Evolutionary conservation across 2,888 invertebrate genomes (phyloP).

Genomic region (Lasioglossum vierecki): DNA sequence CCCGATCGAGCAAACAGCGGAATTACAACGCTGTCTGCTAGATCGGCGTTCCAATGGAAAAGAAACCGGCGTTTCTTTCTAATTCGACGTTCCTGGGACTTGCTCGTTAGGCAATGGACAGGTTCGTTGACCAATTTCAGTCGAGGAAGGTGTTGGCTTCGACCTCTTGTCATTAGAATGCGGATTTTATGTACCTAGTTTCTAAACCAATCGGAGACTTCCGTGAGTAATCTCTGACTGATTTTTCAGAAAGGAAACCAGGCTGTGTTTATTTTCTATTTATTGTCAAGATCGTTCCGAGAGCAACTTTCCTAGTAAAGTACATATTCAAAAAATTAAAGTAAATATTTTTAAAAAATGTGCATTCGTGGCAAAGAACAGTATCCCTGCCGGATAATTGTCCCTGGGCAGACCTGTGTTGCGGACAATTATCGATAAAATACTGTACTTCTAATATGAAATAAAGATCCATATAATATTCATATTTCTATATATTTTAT

Average conservation of each 20-base stretch:
- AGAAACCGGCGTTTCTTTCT: slow-evolving; percentile 2
- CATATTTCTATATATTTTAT: too few relatives aligned
- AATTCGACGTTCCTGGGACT: not conserved
- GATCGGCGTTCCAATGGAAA: not conserved
- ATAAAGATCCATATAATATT: too few relatives aligned
- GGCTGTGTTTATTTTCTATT: not conserved
- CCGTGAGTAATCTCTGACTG: not conserved
- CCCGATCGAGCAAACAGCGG: not conserved
- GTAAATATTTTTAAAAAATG: too few relatives aligned
- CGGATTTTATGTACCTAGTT: not conserved
- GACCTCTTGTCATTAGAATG: not conserved
- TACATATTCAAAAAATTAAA: too few relatives aligned
- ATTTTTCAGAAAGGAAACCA: not conserved
- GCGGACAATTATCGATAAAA: too few relatives aligned
- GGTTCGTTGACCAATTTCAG: not conserved
- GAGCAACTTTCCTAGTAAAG: not conserved
- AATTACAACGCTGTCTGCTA: not conserved
- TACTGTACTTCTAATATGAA: too few relatives aligned
- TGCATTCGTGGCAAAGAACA: too few relatives aligned
- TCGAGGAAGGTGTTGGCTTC: not conserved
- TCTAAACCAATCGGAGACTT: not conserved
- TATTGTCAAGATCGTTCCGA: not conserved
- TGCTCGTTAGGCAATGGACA: slow-evolving; percentile 2
- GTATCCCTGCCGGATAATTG: too few relatives aligned
- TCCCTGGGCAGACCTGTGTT: too few relatives aligned